Evolutionary conservation across 2,113 vertebrate genomes (phyloP).

Genomic region (Dicentrarchus labrax): DNA sequence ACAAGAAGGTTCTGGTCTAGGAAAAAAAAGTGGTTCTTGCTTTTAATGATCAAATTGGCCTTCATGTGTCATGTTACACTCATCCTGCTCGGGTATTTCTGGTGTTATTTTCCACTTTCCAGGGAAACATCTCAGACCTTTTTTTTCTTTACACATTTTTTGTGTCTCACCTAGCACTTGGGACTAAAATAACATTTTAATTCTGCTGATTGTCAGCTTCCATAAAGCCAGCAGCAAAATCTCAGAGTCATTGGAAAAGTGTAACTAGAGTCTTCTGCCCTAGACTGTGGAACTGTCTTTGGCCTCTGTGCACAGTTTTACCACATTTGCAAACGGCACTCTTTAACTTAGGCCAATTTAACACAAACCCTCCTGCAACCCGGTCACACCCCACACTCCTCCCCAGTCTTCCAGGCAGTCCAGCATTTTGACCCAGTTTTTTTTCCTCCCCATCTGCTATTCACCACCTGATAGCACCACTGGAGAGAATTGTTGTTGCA

Average conservation of each 20-base stretch:
- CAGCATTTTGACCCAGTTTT: slow-evolving; percentile 47
- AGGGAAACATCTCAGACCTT: not conserved
- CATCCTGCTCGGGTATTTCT: slow-evolving; percentile 22
- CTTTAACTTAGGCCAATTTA: slow-evolving; percentile 18
- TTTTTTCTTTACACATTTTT: not conserved
- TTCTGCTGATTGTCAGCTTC: not conserved
- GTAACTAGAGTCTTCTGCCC: not conserved
- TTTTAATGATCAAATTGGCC: slow-evolving; percentile 10
- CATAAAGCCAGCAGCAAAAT: not conserved
- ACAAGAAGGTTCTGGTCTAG: not conserved
- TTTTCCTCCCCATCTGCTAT: slow-evolving; percentile 3
- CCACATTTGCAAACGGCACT: slow-evolving; percentile 21
- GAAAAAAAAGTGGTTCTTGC: not conserved
- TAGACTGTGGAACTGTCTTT: not conserved
- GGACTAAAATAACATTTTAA: not conserved
- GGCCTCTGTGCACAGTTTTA: not conserved
- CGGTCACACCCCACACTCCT: slow-evolving; percentile 10
- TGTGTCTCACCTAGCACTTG: not conserved
- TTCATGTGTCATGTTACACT: slow-evolving; percentile 20
- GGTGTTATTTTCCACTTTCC: slow-evolving; percentile 2
- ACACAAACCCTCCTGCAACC: not conserved
- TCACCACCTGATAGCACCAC: slow-evolving; percentile 3
- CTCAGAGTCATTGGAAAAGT: not conserved
- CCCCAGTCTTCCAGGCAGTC: slow-evolving; percentile 19
- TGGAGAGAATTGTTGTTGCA: slow-evolving; percentile 16